Evolutionary conservation across 2,113 vertebrate genomes (phyloP).

Genomic region (Sterna hirundo): DNA sequence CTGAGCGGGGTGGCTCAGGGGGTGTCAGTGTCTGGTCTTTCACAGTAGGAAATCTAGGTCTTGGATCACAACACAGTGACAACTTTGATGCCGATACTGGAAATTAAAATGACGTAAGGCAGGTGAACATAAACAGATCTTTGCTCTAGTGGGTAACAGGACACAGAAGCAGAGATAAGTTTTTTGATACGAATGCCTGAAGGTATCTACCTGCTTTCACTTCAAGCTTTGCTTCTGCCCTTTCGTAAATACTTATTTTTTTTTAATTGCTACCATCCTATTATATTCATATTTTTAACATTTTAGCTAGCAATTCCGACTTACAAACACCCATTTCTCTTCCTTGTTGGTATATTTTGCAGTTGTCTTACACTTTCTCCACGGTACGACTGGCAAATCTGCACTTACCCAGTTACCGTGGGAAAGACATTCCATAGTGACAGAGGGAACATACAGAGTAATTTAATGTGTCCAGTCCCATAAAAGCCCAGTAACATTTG

Average conservation of each 20-base stretch:
- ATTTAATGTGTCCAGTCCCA: neutral
- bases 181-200: neutral
- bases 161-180: neutral
- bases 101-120: neutral
- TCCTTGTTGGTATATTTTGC: neutral
- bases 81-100: neutral
- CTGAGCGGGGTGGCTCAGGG: neutral
- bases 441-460: neutral
- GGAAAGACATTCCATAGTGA: neutral
- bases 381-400: neutral
- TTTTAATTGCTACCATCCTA: neutral
- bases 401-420: neutral
- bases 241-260: neutral
- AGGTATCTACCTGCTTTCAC: neutral
- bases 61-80: neutral
- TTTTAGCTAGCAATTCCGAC: neutral
- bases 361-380: neutral
- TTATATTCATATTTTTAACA: neutral
- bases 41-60: neutral
- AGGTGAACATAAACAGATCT: accelerated
- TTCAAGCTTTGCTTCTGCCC: neutral
- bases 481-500: neutral
- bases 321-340: neutral
- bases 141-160: neutral
- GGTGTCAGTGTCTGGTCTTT: neutral